phyloP scores from a whole-genome alignment of 2,888 invertebrate species.

The Brassicogethes aeneus region DNA sequence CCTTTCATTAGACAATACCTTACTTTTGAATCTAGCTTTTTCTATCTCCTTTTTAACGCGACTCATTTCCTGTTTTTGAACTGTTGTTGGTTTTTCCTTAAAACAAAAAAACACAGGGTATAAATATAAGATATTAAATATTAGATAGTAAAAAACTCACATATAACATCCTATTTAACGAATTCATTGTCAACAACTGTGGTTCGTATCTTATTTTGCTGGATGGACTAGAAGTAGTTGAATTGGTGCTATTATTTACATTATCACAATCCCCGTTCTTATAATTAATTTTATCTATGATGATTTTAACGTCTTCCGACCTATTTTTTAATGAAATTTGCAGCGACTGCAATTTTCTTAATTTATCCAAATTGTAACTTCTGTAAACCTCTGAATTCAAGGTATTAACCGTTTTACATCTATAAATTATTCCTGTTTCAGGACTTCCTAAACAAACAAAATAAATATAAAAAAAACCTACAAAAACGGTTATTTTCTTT shows the following conservation, averaged over 20 bases:
- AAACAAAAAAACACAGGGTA: constrained; percentile 16
- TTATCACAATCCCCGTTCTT: constrained; percentile 20
- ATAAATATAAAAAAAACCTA: too few relatives aligned
- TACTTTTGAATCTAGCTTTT: constrained; percentile 57
- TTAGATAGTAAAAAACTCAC: constrained; percentile 15
- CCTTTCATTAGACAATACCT: constrained; percentile 60
- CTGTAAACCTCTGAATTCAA: constrained; percentile 55
- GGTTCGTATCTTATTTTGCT: constrained; percentile 31
- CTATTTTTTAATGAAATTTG: constrained; percentile 66
- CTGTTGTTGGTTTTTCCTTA: constrained; percentile 53
- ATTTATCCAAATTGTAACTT: constrained; percentile 63
- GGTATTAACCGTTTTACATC: constrained; percentile 44
- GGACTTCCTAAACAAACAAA: constrained; percentile 10
- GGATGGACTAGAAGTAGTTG: constrained; percentile 14
- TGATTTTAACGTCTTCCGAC: constrained; percentile 50
- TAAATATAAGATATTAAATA: background rate
- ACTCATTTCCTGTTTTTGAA: constrained; percentile 54
- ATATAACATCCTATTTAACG: constrained; percentile 38
- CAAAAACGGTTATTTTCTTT: too few relatives aligned
- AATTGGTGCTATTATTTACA: constrained; percentile 8
- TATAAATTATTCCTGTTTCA: constrained; percentile 19
- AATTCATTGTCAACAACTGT: constrained; percentile 38
- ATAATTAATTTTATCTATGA: constrained; percentile 38
- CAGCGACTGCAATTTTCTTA: constrained; percentile 59
- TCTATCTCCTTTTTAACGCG: constrained; percentile 61